Conservation (phyloP, 2,113 vertebrate species). For the Ivindomyrus marchei region DNA sequence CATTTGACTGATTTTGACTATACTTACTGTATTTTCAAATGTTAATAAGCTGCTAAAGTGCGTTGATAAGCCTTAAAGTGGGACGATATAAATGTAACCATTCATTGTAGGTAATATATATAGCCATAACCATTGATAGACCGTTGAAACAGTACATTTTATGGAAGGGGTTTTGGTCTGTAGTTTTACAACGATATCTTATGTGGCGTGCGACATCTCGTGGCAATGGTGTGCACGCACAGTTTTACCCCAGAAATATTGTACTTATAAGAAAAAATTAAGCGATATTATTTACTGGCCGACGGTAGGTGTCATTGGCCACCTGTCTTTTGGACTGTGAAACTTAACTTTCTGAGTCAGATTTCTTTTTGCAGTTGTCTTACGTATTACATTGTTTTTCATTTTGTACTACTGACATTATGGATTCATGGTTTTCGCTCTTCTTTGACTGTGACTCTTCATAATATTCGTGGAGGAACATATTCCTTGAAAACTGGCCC, state of each 20-base stretch:
- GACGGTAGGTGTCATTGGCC: not conserved
- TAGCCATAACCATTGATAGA: not conserved
- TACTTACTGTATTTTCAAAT: not conserved
- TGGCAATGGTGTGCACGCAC: not conserved
- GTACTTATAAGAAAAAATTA: not conserved
- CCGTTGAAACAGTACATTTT: not conserved
- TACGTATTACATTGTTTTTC: not conserved
- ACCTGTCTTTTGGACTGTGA: not conserved
- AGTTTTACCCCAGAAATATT: not conserved
- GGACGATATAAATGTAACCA: not conserved
- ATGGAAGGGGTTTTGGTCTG: not conserved
- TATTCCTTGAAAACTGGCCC: not conserved
- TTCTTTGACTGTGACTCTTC: not conserved
- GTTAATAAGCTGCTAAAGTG: not conserved
- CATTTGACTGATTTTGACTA: constrained; percentile 6
- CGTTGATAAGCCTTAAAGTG: not conserved
- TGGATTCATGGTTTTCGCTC: not conserved
- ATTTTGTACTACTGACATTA: not conserved
- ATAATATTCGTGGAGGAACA: not conserved
- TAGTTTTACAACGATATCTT: not conserved
- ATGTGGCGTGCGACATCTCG: not conserved
- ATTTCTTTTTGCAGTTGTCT: not conserved
- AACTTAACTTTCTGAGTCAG: not conserved
- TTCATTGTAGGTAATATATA: not conserved
- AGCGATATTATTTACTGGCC: not conserved